phyloP scores from a whole-genome alignment of 2,888 invertebrate genomes.

The Chalcis sispes region DNA sequence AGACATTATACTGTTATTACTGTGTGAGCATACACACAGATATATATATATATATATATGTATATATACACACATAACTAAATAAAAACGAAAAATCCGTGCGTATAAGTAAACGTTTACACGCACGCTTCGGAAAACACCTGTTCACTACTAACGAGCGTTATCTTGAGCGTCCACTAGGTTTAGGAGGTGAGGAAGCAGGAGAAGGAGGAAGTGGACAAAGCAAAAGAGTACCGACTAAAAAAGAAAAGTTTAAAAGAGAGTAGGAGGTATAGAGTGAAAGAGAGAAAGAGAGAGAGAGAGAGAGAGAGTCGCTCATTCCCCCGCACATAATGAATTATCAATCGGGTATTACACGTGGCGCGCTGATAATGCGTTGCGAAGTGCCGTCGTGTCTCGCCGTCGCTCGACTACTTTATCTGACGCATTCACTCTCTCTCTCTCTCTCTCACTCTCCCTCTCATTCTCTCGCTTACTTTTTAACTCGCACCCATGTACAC shows the following conservation, averaged over 20 bases:
- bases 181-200: constrained; percentile 10
- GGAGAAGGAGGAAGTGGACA: not conserved
- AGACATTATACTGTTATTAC: too few relatives aligned
- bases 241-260: not conserved
- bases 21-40: too few relatives aligned
- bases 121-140: constrained; percentile 36
- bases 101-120: constrained; percentile 7
- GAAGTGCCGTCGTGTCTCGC: constrained; percentile 51
- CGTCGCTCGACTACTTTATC: constrained; percentile 51
- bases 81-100: not conserved
- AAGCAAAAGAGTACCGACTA: not conserved
- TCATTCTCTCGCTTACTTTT: constrained; percentile 3
- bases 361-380: constrained; percentile 51
- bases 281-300: constrained; percentile 1
- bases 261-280: not conserved
- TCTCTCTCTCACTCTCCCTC: constrained; percentile 27
- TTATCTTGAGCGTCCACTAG: constrained; percentile 26
- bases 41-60: too few relatives aligned
- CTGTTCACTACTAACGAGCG: constrained; percentile 27
- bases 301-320: constrained; percentile 29
- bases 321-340: constrained; percentile 54
- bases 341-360: constrained; percentile 57
- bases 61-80: not conserved
- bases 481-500: too few relatives aligned
- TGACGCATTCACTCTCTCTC: constrained; percentile 38